phyloP scores from a whole-genome alignment of 2,113 vertebrate species.

The Glaucidium brasilianum region DNA sequence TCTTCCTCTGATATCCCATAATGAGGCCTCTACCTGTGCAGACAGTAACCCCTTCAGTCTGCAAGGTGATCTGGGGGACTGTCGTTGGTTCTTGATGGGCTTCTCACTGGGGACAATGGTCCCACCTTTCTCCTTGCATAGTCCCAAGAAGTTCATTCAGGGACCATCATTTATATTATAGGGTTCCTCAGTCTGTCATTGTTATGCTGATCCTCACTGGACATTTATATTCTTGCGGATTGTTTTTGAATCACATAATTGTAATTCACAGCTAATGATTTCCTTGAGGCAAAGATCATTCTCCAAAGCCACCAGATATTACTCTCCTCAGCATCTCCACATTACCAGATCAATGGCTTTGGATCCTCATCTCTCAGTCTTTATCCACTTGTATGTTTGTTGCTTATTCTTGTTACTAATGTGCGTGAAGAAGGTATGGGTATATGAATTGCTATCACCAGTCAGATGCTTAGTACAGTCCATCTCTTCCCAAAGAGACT shows the following conservation, averaged over 20 bases:
- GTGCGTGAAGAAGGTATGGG: background rate
- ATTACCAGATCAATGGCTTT: background rate
- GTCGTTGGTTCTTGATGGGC: background rate
- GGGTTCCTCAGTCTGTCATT: background rate
- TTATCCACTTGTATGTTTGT: background rate
- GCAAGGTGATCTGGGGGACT: background rate
- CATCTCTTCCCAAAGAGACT: background rate
- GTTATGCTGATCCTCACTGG: background rate
- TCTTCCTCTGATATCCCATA: background rate
- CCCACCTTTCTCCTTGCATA: background rate
- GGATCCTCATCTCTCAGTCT: background rate
- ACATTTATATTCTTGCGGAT: background rate
- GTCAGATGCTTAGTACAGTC: background rate
- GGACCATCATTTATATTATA: rapidly evolving
- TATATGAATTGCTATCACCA: background rate
- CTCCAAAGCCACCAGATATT: background rate
- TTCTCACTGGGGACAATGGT: background rate
- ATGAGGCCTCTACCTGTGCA: background rate
- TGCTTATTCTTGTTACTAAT: background rate
- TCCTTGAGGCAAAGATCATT: background rate
- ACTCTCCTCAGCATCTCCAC: background rate
- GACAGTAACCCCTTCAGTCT: background rate
- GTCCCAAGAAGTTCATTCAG: background rate
- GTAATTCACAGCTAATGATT: background rate
- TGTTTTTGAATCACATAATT: background rate